phyloP scores from a whole-genome alignment of 2,797 vertebrate genomes.

The Loriculus beryllinus region DNA sequence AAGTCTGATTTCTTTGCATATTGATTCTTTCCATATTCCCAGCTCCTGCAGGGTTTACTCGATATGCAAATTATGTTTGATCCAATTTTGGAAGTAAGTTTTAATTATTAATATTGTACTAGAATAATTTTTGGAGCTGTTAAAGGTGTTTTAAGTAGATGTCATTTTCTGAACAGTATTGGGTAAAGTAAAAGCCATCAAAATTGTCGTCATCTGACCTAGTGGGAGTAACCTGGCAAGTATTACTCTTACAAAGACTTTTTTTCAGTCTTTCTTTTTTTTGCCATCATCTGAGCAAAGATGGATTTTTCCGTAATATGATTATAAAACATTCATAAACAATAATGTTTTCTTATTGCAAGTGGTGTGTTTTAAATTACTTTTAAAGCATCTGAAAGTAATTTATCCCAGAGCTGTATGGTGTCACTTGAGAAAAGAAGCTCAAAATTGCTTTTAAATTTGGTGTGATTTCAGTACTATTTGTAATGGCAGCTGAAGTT shows the following conservation, averaged over 20 bases:
- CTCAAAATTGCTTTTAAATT: conserved; percentile 8
- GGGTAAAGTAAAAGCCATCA: neutral
- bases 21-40: neutral
- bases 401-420: conserved; percentile 3
- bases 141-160: neutral
- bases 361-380: conserved; percentile 20
- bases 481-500: neutral
- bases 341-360: conserved; percentile 18
- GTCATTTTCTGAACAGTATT: neutral
- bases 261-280: neutral
- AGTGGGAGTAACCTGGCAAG: neutral
- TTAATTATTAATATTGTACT: conserved; percentile 19
- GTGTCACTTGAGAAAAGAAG: conserved; percentile 10
- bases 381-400: conserved; percentile 23
- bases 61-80: neutral
- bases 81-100: neutral
- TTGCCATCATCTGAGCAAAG: neutral
- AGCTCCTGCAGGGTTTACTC: neutral
- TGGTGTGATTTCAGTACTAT: neutral
- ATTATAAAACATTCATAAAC: conserved; percentile 47
- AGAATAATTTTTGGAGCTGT: neutral
- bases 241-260: neutral
- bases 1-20: neutral
- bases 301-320: conserved; percentile 3
- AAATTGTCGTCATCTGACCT: neutral